Conservation (phyloP, 2,888 invertebrate genomes). For the Perithous albicinctus region DNA sequence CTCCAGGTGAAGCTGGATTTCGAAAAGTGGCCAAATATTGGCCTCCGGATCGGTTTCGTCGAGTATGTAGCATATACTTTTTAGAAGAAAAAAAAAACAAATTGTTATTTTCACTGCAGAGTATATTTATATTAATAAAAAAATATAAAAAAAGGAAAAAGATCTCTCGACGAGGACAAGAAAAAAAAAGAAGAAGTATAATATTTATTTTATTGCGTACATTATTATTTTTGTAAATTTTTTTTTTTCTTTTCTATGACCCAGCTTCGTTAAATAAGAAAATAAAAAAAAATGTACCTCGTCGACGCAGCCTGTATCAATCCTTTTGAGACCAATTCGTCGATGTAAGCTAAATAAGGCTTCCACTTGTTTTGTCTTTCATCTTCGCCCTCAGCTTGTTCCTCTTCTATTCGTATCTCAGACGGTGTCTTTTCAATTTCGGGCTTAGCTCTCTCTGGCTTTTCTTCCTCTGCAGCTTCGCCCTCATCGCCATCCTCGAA, state of each 20-base stretch:
- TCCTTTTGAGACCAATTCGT: slow-evolving; percentile 87
- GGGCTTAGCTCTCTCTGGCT: slow-evolving; percentile 75
- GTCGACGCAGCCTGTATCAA: slow-evolving; percentile 86
- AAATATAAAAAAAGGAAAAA: too few relatives aligned
- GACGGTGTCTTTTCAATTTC: slow-evolving; percentile 70
- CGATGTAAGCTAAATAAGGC: slow-evolving; percentile 88
- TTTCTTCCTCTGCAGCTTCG: slow-evolving; percentile 80
- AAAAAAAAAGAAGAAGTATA: too few relatives aligned
- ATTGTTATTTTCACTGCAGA: background rate
- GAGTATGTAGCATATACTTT: slow-evolving; percentile 87
- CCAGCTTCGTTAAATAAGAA: background rate
- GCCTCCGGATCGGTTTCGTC: slow-evolving; percentile 87
- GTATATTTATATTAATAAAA: too few relatives aligned
- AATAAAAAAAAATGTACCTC: slow-evolving; percentile 76
- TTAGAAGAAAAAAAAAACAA: too few relatives aligned
- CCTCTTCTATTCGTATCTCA: slow-evolving; percentile 75
- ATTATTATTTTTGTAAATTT: too few relatives aligned
- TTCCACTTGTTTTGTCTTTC: slow-evolving; percentile 85
- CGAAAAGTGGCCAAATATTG: slow-evolving; percentile 90
- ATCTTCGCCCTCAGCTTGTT: slow-evolving; percentile 85
- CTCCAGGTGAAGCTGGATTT: slow-evolving; percentile 90
- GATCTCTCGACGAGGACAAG: too few relatives aligned
- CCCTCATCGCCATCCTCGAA: slow-evolving; percentile 65
- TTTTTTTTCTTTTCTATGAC: too few relatives aligned
- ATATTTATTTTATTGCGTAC: too few relatives aligned